Base-by-base conservation (phyloP, 2,113 vertebrate species). In the Atrichornis clamosus region DNA sequence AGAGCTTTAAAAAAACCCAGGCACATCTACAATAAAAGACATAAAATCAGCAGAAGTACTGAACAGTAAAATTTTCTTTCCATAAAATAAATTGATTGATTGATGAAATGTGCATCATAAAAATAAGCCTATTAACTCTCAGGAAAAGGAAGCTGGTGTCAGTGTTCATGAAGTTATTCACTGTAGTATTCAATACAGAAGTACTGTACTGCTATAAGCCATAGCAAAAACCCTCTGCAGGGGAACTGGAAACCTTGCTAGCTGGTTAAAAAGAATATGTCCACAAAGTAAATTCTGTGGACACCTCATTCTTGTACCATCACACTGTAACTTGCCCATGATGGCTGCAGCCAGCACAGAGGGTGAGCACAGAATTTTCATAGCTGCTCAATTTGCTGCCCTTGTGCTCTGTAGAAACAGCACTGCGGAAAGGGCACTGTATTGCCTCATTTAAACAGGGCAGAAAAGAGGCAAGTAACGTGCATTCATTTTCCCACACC, bases 1-100 rank as follows among this genome's bases (percentile, higher is more conserved):
- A 75, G 46, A 32, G 44, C 75, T 94, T 82, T 50, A 7, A 60
- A 84, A 85, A 90, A 55, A 41, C 2, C 13, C 70, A 42, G 47
- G 33, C 80, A 72, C 24, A 81, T 90, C 64, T 87, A 60, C 55
- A 63, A 90, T 83, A 77, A 83, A 77, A 90, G 72, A 69, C 87
- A 92, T 92, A 94, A 96, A 95, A 87, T 89, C 90, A 89, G 62
- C 58, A 72, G 65, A 92, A 73, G 52, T 52, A 82, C 41, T 84
- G 69, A 91, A 89, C 41, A 30, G 83, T 53, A 89, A 85, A 62
- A 50, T 92, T 92, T 92, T 60, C 46, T 94, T 92, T 84, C 90
- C 62, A 58, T 93, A 89, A 96, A 89, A 90, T 58, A 85, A 89
- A 93, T 84, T 47, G 77, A 90, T 90, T 87, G 79, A 87, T 92